Percentiles rank a stretch among this genome's conserved stretches.
Conservation (phyloP, 53 echinoderm and acorn worm genomes). For the Apostichopus leukothele region DNA sequence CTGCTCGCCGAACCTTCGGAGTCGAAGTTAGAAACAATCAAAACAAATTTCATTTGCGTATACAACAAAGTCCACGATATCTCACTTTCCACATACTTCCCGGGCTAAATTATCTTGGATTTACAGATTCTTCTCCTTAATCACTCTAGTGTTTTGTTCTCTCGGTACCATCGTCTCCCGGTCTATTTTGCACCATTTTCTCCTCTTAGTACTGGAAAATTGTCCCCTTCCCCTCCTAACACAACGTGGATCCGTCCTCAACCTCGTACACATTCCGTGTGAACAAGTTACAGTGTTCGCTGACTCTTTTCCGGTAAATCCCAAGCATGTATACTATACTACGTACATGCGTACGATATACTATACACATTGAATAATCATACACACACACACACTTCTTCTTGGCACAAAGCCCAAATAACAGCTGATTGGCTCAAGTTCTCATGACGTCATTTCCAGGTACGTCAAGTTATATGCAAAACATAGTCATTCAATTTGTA, state of each 20-base stretch:
- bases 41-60: slow-evolving; percentile 26
- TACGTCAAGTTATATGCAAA: slow-evolving; percentile 52
- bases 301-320: not conserved
- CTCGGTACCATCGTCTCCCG: slow-evolving; percentile 7
- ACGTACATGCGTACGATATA: not conserved
- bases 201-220: not conserved
- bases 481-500: slow-evolving; percentile 31
- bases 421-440: slow-evolving; percentile 29
- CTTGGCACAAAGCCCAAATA: slow-evolving; percentile 43
- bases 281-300: not conserved
- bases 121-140: slow-evolving; percentile 1
- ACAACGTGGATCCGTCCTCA: not conserved
- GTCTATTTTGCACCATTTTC: not conserved
- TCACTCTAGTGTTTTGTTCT: not conserved
- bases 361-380: slow-evolving; percentile 24
- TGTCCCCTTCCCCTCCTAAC: slow-evolving; percentile 39
- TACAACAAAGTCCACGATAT: slow-evolving; percentile 9
- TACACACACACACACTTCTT: slow-evolving; percentile 18
- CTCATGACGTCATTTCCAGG: slow-evolving; percentile 42
- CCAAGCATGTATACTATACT: not conserved
- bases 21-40: slow-evolving; percentile 20
- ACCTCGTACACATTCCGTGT: slow-evolving; percentile 40
- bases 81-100: slow-evolving; percentile 34
- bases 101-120: not conserved
- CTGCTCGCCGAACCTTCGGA: slow-evolving; percentile 24